A percentile compares a stretch with the other conserved stretches of the same genome.
These are phyloP conservation scores for Clunio marinus DNA, from an alignment of 2,888 invertebrate genomes.

Conservation along the genomic window DNA sequence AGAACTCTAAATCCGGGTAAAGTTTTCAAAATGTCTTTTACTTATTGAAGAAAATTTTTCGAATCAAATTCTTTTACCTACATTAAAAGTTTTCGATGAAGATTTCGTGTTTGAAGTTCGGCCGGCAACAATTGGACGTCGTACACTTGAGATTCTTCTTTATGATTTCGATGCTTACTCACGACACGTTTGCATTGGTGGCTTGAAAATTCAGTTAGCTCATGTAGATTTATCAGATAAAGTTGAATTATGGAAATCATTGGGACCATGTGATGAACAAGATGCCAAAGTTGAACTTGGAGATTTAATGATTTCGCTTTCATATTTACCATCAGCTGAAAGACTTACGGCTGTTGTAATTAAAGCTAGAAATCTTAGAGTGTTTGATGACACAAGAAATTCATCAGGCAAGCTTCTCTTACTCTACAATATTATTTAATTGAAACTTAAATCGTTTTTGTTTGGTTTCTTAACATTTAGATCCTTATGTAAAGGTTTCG, in stretches of 20 bases:
- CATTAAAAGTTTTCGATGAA: conserved; percentile 65
- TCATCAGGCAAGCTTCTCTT: conserved; percentile 62
- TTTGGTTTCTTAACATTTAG: conserved; percentile 50
- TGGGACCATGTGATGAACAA: conserved; percentile 55
- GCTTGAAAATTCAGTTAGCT: conserved; percentile 56
- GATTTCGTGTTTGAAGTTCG: conserved; percentile 64
- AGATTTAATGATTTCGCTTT: conserved; percentile 85
- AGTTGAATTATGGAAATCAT: conserved; percentile 56
- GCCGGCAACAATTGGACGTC: conserved; percentile 53
- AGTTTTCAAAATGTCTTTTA: conserved; percentile 19
- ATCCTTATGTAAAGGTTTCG: conserved; percentile 92
- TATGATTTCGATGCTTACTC: conserved; percentile 64
- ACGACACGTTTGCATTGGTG: conserved; percentile 62
- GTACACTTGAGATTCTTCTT: conserved; percentile 59
- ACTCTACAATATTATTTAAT: neutral
- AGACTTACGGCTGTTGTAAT: conserved; percentile 85
- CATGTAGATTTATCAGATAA: conserved; percentile 57
- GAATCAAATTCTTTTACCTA: no score
- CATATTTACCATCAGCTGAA: conserved; percentile 87
- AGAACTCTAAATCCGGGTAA: conserved; percentile 61
- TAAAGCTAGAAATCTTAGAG: conserved; percentile 84
- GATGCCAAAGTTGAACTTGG: conserved; percentile 74
- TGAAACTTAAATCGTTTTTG: neutral
- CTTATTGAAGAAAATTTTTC: conserved; percentile 26
- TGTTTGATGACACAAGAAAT: conserved; percentile 86